A percentile compares a stretch with the other conserved stretches of the same genome.
phyloP scores from a whole-genome alignment of 2,888 invertebrate species.

The Rutpela maculata region DNA sequence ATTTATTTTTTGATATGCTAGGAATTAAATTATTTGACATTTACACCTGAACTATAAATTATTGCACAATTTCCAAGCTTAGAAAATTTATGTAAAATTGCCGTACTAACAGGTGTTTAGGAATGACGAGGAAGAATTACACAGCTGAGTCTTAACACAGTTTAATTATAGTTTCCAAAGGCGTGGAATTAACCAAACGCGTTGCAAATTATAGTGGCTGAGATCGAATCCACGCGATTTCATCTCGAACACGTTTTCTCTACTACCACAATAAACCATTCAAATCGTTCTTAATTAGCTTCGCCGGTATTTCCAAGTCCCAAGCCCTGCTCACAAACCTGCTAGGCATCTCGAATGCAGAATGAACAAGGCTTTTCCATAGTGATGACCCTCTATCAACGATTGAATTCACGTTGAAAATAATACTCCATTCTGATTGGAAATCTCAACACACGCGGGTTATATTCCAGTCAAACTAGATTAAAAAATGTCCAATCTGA shows the following conservation, averaged over 20 bases:
- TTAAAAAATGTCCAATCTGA: too few relatives aligned
- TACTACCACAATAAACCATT: constrained; percentile 67
- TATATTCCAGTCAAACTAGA: too few relatives aligned
- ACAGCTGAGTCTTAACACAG: constrained; percentile 53
- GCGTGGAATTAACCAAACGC: constrained; percentile 49
- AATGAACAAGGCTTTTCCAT: constrained; percentile 45
- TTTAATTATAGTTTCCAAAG: constrained; percentile 69
- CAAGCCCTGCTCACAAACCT: constrained; percentile 47
- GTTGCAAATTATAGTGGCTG: constrained; percentile 68
- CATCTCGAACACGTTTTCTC: constrained; percentile 69
- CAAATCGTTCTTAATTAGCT: constrained; percentile 68
- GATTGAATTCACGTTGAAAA: constrained; percentile 15
- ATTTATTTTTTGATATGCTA: background rate
- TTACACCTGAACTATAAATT: background rate
- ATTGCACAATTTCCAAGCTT: constrained; percentile 3
- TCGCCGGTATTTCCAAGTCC: constrained; percentile 40
- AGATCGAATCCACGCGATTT: constrained; percentile 65
- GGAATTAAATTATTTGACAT: background rate
- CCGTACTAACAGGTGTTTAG: constrained; percentile 44
- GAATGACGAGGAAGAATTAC: constrained; percentile 55
- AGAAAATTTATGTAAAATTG: constrained; percentile 19
- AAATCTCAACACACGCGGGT: background rate
- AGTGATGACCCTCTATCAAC: constrained; percentile 14
- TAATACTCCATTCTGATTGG: background rate
- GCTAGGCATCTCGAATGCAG: constrained; percentile 34